Percentiles rank a stretch among this genome's conserved stretches.
Evolutionary conservation across 2,113 vertebrate species (phyloP).

Genomic region (Gyps fulvus): DNA sequence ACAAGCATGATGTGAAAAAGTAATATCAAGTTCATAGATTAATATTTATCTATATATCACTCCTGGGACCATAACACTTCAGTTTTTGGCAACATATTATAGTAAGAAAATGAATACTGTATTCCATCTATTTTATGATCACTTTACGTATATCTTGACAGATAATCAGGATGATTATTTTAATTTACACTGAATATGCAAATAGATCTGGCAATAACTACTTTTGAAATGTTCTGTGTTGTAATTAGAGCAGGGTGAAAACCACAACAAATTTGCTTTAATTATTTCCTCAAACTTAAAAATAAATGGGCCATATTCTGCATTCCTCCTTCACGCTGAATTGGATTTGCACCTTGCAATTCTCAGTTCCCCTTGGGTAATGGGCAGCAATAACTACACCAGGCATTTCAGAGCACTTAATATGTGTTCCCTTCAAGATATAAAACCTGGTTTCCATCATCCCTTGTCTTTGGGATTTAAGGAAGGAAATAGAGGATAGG

Average conservation of each 20-base stretch:
- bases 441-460: neutral
- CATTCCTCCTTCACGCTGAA: neutral
- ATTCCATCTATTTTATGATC: neutral
- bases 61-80: neutral
- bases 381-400: neutral
- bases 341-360: neutral
- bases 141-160: neutral
- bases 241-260: neutral
- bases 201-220: neutral
- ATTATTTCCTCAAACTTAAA: slow-evolving; percentile 17
- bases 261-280: neutral
- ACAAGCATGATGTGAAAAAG: neutral
- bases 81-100: neutral
- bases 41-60: neutral
- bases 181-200: slow-evolving; percentile 10
- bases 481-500: neutral
- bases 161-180: slow-evolving; percentile 5
- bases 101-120: neutral
- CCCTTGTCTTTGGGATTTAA: neutral
- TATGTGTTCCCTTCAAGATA: neutral
- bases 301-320: neutral
- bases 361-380: neutral
- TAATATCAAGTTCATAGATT: neutral
- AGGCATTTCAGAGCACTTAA: neutral
- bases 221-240: neutral